These are phyloP conservation scores for Odontesthes bonariensis DNA, from an alignment of 2,113 vertebrate genomes.

Conservation along the genomic window DNA sequence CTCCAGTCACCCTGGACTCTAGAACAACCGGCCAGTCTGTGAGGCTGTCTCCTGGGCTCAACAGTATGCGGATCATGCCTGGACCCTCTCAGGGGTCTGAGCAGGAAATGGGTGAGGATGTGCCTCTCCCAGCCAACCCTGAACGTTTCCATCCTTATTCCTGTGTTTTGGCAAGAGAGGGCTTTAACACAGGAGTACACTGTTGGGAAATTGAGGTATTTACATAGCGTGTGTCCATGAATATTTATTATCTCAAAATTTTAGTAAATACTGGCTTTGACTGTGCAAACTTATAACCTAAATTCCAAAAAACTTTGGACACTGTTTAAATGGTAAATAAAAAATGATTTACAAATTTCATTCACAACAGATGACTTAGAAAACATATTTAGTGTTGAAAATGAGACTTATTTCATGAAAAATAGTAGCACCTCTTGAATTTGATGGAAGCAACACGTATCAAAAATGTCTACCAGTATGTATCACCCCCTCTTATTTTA, in stretches of 20 bases:
- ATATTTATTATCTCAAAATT: not conserved
- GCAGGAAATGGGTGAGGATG: not conserved
- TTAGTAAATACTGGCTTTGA: not conserved
- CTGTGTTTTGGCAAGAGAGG: conserved; percentile 42
- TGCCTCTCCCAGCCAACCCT: conserved; percentile 13
- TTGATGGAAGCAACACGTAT: no score
- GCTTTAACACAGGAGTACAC: conserved; percentile 46
- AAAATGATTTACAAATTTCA: not conserved
- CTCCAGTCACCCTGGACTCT: conserved; percentile 62
- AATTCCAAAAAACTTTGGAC: not conserved
- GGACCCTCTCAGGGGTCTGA: not conserved
- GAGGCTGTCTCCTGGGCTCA: conserved; percentile 33
- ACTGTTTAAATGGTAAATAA: not conserved
- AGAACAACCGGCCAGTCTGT: conserved; percentile 42
- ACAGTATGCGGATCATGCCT: conserved; percentile 14
- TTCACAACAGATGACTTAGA: no score
- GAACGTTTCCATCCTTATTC: conserved; percentile 35
- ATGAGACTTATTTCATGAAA: no score
- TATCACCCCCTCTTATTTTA: not conserved
- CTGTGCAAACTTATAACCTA: no score
- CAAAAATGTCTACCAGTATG: no score
- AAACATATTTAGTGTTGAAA: no score
- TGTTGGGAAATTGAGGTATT: conserved; percentile 47
- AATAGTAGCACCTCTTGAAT: no score
- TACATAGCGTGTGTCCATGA: not conserved